Conservation (phyloP, 1,140 invertebrate species). For the Alviniconcha marisindica region DNA sequence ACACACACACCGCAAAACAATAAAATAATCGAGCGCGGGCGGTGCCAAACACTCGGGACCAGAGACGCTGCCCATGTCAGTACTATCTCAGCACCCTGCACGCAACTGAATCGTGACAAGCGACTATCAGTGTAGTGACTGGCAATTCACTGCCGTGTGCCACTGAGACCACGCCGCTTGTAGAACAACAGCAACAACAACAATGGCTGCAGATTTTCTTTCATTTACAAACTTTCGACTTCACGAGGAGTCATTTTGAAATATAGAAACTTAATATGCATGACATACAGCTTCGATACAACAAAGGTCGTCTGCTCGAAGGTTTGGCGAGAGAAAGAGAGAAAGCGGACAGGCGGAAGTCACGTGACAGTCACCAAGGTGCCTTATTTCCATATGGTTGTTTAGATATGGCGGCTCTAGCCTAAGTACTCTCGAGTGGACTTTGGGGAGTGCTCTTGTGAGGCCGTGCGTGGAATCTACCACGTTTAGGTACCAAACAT, state of each 20-base stretch:
- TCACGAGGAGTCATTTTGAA: too few relatives aligned
- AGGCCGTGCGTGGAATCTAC: not conserved
- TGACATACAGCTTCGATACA: too few relatives aligned
- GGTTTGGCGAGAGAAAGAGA: not conserved
- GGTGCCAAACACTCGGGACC: too few relatives aligned
- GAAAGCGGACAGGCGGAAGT: slow-evolving; percentile 25
- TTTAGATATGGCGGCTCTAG: slow-evolving; percentile 52
- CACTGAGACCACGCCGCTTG: too few relatives aligned
- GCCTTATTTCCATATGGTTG: slow-evolving; percentile 41
- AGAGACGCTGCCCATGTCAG: too few relatives aligned
- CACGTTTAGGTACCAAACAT: not conserved
- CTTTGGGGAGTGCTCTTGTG: not conserved
- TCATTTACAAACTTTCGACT: too few relatives aligned
- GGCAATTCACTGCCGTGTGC: too few relatives aligned
- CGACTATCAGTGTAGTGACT: too few relatives aligned
- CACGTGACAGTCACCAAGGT: slow-evolving; percentile 51
- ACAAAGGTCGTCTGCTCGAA: slow-evolving; percentile 27
- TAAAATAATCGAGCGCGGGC: too few relatives aligned
- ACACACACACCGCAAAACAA: not conserved
- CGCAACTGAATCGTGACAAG: too few relatives aligned
- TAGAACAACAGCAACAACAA: not conserved
- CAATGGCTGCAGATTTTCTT: not conserved
- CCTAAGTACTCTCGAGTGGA: not conserved
- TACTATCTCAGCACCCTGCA: too few relatives aligned
- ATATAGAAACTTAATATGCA: too few relatives aligned